Percentiles rank a stretch among this genome's conserved stretches.
phyloP scores from a whole-genome alignment of 2,888 invertebrate species.

The Aproaerema taeniolella region DNA sequence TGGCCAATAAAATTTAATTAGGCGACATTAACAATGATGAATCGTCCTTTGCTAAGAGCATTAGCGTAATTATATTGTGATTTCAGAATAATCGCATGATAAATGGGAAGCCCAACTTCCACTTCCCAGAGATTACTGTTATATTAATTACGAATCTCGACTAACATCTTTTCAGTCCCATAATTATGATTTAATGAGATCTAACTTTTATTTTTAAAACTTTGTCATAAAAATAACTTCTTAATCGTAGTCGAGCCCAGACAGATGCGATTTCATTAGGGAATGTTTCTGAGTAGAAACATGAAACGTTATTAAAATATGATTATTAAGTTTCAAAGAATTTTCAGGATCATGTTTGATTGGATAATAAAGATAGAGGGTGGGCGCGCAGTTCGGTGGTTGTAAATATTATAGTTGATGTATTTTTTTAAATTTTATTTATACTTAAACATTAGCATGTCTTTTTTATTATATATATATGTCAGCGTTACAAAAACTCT shows the following conservation, averaged over 20 bases:
- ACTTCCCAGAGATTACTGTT: slow-evolving; percentile 41
- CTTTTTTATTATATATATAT: too few relatives aligned
- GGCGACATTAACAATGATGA: slow-evolving; percentile 55
- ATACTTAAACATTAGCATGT: too few relatives aligned
- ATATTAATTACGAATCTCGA: slow-evolving; percentile 36
- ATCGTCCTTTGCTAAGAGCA: slow-evolving; percentile 41
- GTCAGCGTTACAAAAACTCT: too few relatives aligned
- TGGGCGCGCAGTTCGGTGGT: too few relatives aligned
- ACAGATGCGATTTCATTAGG: too few relatives aligned
- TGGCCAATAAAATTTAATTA: slow-evolving; percentile 61
- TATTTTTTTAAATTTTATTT: too few relatives aligned
- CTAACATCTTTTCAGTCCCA: slow-evolving; percentile 34
- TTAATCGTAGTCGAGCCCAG: too few relatives aligned
- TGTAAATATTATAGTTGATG: too few relatives aligned
- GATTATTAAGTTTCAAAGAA: slow-evolving; percentile 12
- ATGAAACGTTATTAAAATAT: slow-evolving; percentile 16
- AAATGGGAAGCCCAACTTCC: slow-evolving; percentile 46
- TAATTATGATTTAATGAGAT: slow-evolving; percentile 21
- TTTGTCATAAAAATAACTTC: slow-evolving; percentile 1
- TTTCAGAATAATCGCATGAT: slow-evolving; percentile 62
- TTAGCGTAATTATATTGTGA: slow-evolving; percentile 64
- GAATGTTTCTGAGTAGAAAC: too few relatives aligned
- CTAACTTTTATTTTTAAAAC: slow-evolving; percentile 9
- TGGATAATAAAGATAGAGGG: not conserved
- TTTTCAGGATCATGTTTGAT: slow-evolving; percentile 5